Conservation (phyloP, 2,113 vertebrate genomes). For the Willisornis vidua region DNA sequence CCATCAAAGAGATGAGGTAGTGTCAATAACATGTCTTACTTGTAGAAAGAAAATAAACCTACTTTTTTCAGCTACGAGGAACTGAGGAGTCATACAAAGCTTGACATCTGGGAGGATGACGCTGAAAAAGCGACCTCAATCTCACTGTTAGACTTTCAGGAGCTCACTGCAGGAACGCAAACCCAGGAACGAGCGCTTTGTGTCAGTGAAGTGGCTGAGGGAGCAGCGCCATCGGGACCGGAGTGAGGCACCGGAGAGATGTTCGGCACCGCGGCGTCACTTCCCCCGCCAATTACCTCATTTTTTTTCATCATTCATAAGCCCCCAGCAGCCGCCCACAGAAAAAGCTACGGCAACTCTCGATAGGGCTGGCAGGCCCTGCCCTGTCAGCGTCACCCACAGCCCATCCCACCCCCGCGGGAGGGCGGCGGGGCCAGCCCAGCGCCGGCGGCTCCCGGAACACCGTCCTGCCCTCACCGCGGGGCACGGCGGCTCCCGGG, state of each 20-base stretch:
- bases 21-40: background rate
- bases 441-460: background rate
- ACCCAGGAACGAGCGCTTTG: background rate
- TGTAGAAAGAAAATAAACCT: background rate
- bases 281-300: rapidly evolving
- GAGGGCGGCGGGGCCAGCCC: background rate
- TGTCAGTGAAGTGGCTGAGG: rapidly evolving
- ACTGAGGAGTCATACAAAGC: background rate
- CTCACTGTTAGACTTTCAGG: background rate
- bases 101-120: background rate
- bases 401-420: background rate
- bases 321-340: background rate
- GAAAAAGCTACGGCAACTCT: background rate
- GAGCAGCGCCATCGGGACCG: rapidly evolving
- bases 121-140: background rate
- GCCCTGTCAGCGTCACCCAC: background rate
- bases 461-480: too few species aligned
- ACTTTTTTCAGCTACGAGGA: background rate
- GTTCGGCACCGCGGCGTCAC: rapidly evolving
- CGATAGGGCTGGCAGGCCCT: background rate
- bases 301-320: rapidly evolving
- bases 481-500: too few species aligned
- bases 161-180: background rate
- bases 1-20: background rate
- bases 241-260: rapidly evolving